These are phyloP conservation scores for Selene dorsalis DNA, from an alignment of 2,797 vertebrate genomes.

Conservation along the genomic window DNA sequence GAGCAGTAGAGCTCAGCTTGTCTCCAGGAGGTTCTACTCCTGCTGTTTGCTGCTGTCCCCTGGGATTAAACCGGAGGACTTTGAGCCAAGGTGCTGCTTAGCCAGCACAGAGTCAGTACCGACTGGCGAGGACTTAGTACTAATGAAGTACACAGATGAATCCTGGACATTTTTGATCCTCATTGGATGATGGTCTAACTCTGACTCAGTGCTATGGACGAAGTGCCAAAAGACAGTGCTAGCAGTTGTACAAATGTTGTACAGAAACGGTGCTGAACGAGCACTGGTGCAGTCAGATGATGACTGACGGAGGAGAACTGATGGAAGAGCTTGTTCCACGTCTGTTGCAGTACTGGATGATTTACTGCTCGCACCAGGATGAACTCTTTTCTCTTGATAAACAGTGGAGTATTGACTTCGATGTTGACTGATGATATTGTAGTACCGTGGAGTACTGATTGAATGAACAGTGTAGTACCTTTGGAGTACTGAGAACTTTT, in stretches of 20 bases:
- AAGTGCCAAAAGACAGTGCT: slow-evolving; percentile 51
- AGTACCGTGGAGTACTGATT: slow-evolving; percentile 80
- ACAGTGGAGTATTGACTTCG: slow-evolving; percentile 65
- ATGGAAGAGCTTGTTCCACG: slow-evolving; percentile 35
- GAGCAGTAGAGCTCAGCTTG: slow-evolving; percentile 88
- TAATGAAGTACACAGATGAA: slow-evolving; percentile 66
- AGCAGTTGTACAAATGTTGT: slow-evolving; percentile 53
- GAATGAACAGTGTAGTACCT: slow-evolving; percentile 78
- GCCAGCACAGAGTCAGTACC: slow-evolving; percentile 52
- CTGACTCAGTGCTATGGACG: slow-evolving; percentile 56
- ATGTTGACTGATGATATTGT: slow-evolving; percentile 73
- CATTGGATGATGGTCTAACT: slow-evolving; percentile 57
- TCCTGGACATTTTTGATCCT: slow-evolving; percentile 60
- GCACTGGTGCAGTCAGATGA: slow-evolving; percentile 30
- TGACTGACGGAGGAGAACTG: slow-evolving; percentile 47
- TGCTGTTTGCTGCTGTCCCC: slow-evolving; percentile 96
- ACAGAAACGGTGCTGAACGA: slow-evolving; percentile 63
- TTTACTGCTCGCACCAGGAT: slow-evolving; percentile 54
- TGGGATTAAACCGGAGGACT: slow-evolving; percentile 80
- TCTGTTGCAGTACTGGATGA: slow-evolving; percentile 48
- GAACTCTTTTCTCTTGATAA: slow-evolving; percentile 54
- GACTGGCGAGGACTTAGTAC: slow-evolving; percentile 64
- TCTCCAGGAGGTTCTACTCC: slow-evolving; percentile 94
- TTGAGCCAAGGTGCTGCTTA: slow-evolving; percentile 75
- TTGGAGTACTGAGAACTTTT: slow-evolving; percentile 80